Conservation (phyloP, 2,888 invertebrate species). For the Eueremaeus valkanovi region DNA sequence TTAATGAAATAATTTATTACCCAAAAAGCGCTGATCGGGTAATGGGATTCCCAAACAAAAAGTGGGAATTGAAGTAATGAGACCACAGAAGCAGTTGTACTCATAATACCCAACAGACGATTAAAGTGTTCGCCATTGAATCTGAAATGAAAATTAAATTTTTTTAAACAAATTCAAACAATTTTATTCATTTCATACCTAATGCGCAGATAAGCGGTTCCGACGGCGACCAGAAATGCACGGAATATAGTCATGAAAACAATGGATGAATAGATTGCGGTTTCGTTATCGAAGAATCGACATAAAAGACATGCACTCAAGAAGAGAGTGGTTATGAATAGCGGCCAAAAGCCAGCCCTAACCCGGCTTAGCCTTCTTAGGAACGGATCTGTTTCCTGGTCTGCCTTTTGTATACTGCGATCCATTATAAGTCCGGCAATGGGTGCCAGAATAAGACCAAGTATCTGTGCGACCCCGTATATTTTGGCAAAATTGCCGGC, state of each 20-base stretch:
- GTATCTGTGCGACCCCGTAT: slow-evolving; percentile 46
- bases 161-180: neutral
- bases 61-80: slow-evolving; percentile 50
- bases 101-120: slow-evolving; percentile 50
- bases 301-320: slow-evolving; percentile 43
- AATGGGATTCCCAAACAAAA: slow-evolving; percentile 48
- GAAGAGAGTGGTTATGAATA: slow-evolving; percentile 45
- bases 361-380: slow-evolving; percentile 29
- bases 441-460: slow-evolving; percentile 45
- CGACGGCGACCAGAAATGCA: slow-evolving; percentile 50
- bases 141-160: slow-evolving; percentile 43
- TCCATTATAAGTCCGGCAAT: slow-evolving; percentile 47
- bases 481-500: slow-evolving; percentile 42
- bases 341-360: slow-evolving; percentile 46
- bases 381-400: slow-evolving; percentile 41
- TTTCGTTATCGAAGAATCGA: slow-evolving; percentile 53
- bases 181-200: slow-evolving; percentile 47
- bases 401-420: slow-evolving; percentile 42
- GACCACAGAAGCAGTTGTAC: slow-evolving; percentile 49
- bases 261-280: slow-evolving; percentile 49
- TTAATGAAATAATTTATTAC: slow-evolving; percentile 39
- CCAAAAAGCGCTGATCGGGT: slow-evolving; percentile 42
- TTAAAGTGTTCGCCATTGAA: slow-evolving; percentile 51
- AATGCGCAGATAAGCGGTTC: slow-evolving; percentile 49
- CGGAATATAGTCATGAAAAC: slow-evolving; percentile 49